phyloP scores from a whole-genome alignment of 1,140 invertebrate genomes.

The Physella acuta region DNA sequence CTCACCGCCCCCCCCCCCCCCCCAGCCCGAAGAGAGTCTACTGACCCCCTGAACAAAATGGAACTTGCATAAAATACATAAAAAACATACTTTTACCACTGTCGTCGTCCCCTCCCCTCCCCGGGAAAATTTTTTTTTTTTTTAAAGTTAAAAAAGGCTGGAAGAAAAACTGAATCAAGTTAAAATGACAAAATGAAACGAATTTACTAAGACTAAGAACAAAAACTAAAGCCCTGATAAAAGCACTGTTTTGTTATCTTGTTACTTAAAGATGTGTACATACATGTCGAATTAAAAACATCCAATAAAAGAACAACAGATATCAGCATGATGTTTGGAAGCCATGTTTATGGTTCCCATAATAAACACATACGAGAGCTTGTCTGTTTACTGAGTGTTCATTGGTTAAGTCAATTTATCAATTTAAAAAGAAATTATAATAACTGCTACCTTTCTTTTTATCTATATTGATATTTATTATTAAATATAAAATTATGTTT shows the following conservation, averaged over 20 bases:
- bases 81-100: neutral
- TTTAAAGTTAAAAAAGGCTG: neutral
- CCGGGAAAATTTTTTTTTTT: neutral
- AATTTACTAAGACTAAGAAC: neutral
- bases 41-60: neutral
- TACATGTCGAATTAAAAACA: neutral
- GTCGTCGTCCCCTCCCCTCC: neutral
- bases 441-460: neutral
- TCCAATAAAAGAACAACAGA: neutral
- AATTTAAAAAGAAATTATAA: neutral
- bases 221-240: neutral
- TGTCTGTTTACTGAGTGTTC: no score
- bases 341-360: constrained; percentile 27
- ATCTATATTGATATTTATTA: neutral
- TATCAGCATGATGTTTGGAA: neutral
- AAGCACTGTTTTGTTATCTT: neutral
- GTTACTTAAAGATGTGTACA: neutral
- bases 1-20: neutral
- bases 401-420: neutral
- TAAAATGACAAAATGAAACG: neutral
- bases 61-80: neutral
- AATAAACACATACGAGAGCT: neutral
- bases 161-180: neutral
- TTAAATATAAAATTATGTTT: neutral
- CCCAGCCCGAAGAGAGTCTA: neutral